Base-by-base conservation (phyloP, 2,888 invertebrate genomes). In the Pristionchus entomophagus region DNA sequence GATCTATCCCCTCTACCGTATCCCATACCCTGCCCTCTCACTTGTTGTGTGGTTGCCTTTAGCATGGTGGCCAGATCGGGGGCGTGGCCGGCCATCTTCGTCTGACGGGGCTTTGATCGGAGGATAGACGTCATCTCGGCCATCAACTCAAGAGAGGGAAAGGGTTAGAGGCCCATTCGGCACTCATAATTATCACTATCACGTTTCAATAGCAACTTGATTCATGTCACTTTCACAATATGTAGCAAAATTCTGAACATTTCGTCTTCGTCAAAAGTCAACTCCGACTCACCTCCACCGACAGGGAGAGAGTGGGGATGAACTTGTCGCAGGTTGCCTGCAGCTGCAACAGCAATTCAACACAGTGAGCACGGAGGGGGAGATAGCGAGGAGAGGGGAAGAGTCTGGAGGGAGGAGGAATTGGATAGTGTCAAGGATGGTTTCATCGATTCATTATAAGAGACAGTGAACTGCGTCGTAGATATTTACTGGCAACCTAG, bases 361-460 rank as follows among this genome's bases (percentile, higher is more conserved):
- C 95, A 93, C 97, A 96, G 93, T 98, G 98, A 93, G 99, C 97
- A 90, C 98, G 95, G 85, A 99, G 94, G 0, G 99, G 99, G 92
- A 96, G 97, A 95, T 97, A 99, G 93, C 97, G 96, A 19, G 96
- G 96, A 10, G 97, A 97, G 2, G 98, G 97, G 89, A 97, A 96
- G 87, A 99, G 94, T 93, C 97, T 97, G 87, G 89, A 91, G 22
- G n/a, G 56, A n/a, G 56, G 56, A 56, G 6, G 45, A 45, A 10
- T 6, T 45, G 17, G 22, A 56, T n/a, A 56, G 10, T 56, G 56
- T 14, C 22, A n/a, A 19, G 6, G 14, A 14, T 45, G 14, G 45
- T 10, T 10, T 45, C 45, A 45, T 14, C 45, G 8, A 14, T 14
- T 45, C 45, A 45, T n/a, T n/a, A n/a, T n/a, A n/a, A n/a, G n/a